phyloP scores from a whole-genome alignment of 2,888 invertebrate species.

The Melanostoma scalare region DNA sequence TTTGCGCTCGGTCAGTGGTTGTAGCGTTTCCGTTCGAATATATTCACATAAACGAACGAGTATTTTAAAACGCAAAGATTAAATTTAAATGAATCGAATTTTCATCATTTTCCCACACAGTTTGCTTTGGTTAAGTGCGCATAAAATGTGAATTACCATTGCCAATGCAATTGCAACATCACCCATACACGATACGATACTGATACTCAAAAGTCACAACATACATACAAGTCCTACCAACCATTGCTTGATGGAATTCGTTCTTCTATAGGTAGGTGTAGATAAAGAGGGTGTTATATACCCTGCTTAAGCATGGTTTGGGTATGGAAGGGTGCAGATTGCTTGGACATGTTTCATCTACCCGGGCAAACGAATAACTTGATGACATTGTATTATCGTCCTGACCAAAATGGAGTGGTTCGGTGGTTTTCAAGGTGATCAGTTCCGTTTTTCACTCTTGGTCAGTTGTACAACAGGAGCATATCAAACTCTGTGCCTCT shows the following conservation, averaged over 20 bases:
- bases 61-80: conserved; percentile 1
- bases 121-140: conserved; percentile 38
- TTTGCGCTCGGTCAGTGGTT: background rate
- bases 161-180: conserved; percentile 18
- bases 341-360: background rate
- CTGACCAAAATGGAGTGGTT: conserved; percentile 46
- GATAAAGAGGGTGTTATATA: background rate
- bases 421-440: conserved; percentile 60
- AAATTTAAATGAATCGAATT: conserved; percentile 31
- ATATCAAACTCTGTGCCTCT: background rate
- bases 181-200: background rate
- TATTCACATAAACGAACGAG: background rate
- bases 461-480: background rate
- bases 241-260: conserved; percentile 14
- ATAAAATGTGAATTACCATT: conserved; percentile 46
- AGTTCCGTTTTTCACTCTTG: conserved; percentile 38
- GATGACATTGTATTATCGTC: conserved; percentile 53
- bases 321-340: background rate
- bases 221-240: conserved; percentile 27
- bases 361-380: conserved; percentile 2
- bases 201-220: conserved; percentile 37
- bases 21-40: conserved; percentile 15
- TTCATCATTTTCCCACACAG: conserved; percentile 10
- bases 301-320: background rate
- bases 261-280: background rate